A percentile compares a stretch with the other conserved stretches of the same genome.
These are phyloP conservation scores for Chaetogeoica ovagalla DNA, from an alignment of 2,888 invertebrate genomes.

Conservation along the genomic window DNA sequence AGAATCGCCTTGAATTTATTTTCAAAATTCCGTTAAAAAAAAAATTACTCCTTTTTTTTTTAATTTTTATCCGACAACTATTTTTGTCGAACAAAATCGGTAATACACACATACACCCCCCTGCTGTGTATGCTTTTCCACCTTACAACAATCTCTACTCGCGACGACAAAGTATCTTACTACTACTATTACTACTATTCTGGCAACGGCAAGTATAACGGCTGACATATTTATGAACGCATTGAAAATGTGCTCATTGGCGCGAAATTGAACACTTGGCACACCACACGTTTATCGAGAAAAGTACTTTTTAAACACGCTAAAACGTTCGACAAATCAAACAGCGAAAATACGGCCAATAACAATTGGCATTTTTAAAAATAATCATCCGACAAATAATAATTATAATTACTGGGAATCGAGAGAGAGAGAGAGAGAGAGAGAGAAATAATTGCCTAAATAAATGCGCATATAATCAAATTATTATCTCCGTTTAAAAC, in stretches of 20 bases:
- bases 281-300: slow-evolving; percentile 26
- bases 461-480: too few species aligned
- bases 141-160: background rate
- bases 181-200: slow-evolving; percentile 32
- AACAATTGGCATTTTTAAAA: background rate
- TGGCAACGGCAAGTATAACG: slow-evolving; percentile 20
- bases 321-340: background rate
- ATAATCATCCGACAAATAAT: background rate
- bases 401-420: background rate
- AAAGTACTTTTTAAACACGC: background rate
- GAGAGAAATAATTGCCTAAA: too few species aligned
- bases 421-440: too few species aligned
- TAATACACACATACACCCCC: background rate
- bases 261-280: slow-evolving; percentile 32
- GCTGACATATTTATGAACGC: slow-evolving; percentile 28
- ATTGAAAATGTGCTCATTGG: slow-evolving; percentile 40
- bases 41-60: background rate
- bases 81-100: slow-evolving; percentile 20
- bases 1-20: too few species aligned
- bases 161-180: slow-evolving; percentile 15
- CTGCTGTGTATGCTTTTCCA: background rate
- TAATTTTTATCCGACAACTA: background rate
- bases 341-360: background rate
- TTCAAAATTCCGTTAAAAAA: too few species aligned
- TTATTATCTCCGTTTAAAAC: too few species aligned